These are phyloP conservation scores for Erebia aethiops DNA, from an alignment of 2,888 invertebrate genomes.

Conservation along the genomic window DNA sequence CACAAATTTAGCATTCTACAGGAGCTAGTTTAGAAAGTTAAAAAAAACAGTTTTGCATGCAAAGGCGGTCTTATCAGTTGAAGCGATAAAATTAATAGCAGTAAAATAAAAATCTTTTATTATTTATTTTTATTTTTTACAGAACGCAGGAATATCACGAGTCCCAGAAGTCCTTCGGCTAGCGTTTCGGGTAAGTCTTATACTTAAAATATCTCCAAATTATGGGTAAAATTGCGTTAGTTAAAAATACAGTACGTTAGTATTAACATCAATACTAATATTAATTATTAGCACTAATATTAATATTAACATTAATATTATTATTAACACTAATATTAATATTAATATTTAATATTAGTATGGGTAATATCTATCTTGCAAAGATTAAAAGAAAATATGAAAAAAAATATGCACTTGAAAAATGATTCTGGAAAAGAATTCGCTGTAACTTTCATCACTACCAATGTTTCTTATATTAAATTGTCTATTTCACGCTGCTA, in stretches of 20 bases:
- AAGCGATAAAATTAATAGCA: too few species aligned
- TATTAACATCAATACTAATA: too few species aligned
- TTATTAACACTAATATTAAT: too few species aligned
- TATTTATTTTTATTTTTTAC: too few species aligned
- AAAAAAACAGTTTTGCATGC: too few species aligned
- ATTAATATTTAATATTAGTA: background rate
- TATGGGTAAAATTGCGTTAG: background rate
- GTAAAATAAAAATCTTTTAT: constrained; percentile 25
- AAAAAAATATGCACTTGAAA: background rate
- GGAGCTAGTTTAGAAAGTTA: too few species aligned
- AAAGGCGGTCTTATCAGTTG: too few species aligned
- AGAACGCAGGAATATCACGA: constrained; percentile 72
- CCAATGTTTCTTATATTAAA: background rate
- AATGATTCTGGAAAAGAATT: background rate
- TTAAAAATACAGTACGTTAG: too few species aligned
- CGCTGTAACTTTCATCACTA: background rate
- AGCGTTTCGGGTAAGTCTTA: constrained; percentile 72
- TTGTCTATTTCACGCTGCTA: constrained; percentile 50
- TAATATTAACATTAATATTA: too few species aligned
- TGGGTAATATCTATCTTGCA: background rate
- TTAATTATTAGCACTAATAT: too few species aligned
- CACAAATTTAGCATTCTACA: too few species aligned
- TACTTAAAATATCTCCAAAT: background rate
- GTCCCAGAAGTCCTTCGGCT: constrained; percentile 76
- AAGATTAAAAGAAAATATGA: background rate